Evolutionary conservation across 2,113 vertebrate genomes (phyloP), one percentile per base, ranked within the genome.

Genomic region (Scolopax mira): DNA sequence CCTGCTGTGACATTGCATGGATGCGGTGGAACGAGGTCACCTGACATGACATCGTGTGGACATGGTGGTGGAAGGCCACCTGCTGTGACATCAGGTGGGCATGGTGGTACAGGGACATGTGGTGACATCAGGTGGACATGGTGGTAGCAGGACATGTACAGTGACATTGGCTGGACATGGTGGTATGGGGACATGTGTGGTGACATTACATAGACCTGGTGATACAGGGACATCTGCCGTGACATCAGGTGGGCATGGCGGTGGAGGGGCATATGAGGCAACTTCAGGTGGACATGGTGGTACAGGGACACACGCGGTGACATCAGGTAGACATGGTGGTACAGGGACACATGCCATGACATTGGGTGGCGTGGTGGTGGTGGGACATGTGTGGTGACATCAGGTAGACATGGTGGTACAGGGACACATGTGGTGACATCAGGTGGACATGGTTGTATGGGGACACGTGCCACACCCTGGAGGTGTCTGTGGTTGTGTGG

Each of bases 401-500:
- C 5, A 4, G 25, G 16, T 18, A 35, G 17, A 24, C 33, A 6
- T 17, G 61, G 18, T 18, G 5, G 2, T 41, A 7, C n/a, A 18
- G 66, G 55, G 35, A n/a, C 44, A 18, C 0, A 8, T 21, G 57
- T 12, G 15, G 41, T 41, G 41, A 41, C 41, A 41, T 42, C 41
- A 3, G 33, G 18, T 52, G 64, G 6, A 7, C 3, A 1, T 57
- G 65, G 19, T 5, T 1, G 1, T 18, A 2, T 4, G 23, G 46
- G 31, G 35, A 44, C 67, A 42, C 2, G 10, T 41, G 60, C 22
- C 18, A 10, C 3, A 7, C 4, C 7, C 1, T 41, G 2, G 30
- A 24, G 7, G 22, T n/a, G 30, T 6, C 9, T 7, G 0, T 31
- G 28, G 27, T 18, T 1, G 3, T 18, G 1, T 3, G 9, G 73